phyloP scores from a whole-genome alignment of 2,113 vertebrate species.

The Ranitomeya imitator region DNA sequence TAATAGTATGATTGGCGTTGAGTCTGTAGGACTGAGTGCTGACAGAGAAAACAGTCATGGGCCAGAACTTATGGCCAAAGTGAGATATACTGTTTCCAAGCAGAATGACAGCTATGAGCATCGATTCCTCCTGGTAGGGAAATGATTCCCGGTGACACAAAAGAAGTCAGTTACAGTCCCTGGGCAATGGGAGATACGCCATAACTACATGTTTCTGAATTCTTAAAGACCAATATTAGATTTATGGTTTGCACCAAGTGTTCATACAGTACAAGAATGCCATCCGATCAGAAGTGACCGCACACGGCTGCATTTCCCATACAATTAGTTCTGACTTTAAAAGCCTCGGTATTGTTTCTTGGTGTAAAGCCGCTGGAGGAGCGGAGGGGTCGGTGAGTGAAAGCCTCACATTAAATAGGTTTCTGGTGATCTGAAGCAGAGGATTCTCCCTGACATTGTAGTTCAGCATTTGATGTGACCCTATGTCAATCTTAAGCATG shows the following conservation, averaged over 20 bases:
- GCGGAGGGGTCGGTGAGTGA: conserved; percentile 12
- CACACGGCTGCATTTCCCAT: conserved; percentile 28
- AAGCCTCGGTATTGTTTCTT: conserved; percentile 29
- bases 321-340: conserved; percentile 39
- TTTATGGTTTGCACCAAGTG: conserved; percentile 39
- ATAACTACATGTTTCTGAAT: conserved; percentile 42
- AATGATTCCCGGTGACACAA: conserved; percentile 46
- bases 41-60: conserved; percentile 31
- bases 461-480: conserved; percentile 25
- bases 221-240: conserved; percentile 42
- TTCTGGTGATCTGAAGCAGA: conserved; percentile 7
- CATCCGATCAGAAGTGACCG: conserved; percentile 13
- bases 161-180: conserved; percentile 39
- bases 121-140: conserved; percentile 25
- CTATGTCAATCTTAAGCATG: conserved; percentile 2
- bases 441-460: neutral
- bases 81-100: conserved; percentile 36
- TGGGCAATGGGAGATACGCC: conserved; percentile 35
- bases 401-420: conserved; percentile 3
- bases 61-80: conserved; percentile 29
- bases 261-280: conserved; percentile 12
- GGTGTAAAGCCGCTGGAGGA: conserved; percentile 21
- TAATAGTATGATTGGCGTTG: neutral
- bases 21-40: neutral
- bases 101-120: neutral